phyloP scores from a whole-genome alignment of 2,113 vertebrate genomes.

The Falcunculus frontatus region DNA sequence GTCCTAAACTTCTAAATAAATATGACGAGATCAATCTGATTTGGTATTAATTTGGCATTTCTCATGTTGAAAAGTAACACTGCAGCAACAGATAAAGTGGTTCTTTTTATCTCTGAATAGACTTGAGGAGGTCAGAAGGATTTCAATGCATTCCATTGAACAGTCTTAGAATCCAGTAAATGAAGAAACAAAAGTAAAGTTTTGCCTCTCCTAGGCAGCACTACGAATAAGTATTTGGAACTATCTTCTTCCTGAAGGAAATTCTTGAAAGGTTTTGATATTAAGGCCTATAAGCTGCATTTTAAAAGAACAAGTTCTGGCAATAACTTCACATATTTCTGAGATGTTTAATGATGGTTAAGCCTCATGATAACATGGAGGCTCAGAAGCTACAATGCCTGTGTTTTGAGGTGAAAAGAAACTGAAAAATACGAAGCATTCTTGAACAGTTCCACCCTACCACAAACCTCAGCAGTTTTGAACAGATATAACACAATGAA shows the following conservation, averaged over 20 bases:
- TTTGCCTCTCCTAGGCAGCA: conserved; percentile 34
- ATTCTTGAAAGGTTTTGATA: neutral
- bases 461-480: neutral
- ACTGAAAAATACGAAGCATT: neutral
- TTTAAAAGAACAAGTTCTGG: neutral
- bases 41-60: neutral
- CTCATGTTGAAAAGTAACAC: neutral
- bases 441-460: neutral
- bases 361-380: neutral
- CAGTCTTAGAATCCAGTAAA: neutral
- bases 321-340: neutral
- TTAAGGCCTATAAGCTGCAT: neutral
- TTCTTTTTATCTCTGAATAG: neutral
- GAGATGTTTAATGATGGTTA: neutral
- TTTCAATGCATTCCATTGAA: neutral
- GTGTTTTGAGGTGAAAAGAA: neutral
- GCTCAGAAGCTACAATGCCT: neutral
- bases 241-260: neutral
- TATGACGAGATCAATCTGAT: neutral
- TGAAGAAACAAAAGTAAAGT: neutral
- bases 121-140: conserved; percentile 30
- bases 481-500: neutral
- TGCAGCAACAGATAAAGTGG: neutral
- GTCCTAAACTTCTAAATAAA: neutral
- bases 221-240: neutral